These are phyloP conservation scores for Trichonephila clavipes DNA, from an alignment of 1,140 invertebrate species.

Conservation along the genomic window DNA sequence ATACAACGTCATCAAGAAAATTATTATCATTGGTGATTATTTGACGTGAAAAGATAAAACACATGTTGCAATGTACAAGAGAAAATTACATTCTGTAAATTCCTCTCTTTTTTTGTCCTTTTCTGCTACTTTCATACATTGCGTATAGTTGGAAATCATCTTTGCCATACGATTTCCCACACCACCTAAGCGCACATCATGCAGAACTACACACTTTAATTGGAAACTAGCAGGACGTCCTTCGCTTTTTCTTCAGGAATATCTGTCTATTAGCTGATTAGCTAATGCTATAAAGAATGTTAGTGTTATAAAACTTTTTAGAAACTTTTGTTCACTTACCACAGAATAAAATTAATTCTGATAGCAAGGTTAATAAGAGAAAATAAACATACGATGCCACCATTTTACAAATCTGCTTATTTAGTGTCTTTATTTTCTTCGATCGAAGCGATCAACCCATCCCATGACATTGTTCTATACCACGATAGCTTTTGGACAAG, in stretches of 20 bases:
- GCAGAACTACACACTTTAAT: neutral
- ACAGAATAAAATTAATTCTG: no score
- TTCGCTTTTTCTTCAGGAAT: neutral
- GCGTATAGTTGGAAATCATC: neutral
- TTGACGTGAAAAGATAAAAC: neutral
- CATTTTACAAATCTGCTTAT: no score
- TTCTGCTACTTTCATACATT: neutral
- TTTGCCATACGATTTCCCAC: neutral
- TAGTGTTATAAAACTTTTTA: no score
- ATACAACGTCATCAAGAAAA: neutral
- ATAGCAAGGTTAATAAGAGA: no score
- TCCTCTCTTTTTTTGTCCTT: neutral
- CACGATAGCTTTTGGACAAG: no score
- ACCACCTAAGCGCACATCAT: neutral
- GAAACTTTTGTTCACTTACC: no score
- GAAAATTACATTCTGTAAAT: neutral
- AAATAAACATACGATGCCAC: no score
- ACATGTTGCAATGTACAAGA: neutral
- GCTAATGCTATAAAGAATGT: no score
- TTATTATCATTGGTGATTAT: neutral
- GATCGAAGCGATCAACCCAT: no score
- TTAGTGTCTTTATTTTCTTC: no score
- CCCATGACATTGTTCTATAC: no score
- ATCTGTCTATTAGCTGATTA: neutral
- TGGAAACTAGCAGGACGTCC: rapidly evolving